A percentile compares a stretch with the other conserved stretches of the same genome.
These are phyloP conservation scores for Eudemis profundana DNA, from an alignment of 2,888 invertebrate species.

Conservation along the genomic window DNA sequence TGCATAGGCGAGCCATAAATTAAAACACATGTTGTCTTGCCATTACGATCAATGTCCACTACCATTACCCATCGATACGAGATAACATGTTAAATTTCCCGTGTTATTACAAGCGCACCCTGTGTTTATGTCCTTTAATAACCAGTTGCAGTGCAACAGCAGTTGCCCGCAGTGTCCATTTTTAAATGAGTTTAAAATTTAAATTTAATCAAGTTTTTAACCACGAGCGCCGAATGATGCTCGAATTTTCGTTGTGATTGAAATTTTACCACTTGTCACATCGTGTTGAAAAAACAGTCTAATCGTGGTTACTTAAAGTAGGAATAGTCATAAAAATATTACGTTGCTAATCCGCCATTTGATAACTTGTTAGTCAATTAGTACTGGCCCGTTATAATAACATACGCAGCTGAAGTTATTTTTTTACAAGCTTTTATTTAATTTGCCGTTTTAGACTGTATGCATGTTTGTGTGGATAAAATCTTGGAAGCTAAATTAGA, in stretches of 20 bases:
- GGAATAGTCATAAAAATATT: too few species aligned
- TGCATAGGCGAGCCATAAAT: not conserved
- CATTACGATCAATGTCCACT: slow-evolving; percentile 23
- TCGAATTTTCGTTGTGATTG: not conserved
- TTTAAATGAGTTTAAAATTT: slow-evolving; percentile 18
- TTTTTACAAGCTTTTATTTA: too few species aligned
- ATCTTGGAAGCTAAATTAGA: too few species aligned
- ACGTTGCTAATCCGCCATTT: too few species aligned
- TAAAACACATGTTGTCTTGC: not conserved
- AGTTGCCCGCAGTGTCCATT: slow-evolving; percentile 10
- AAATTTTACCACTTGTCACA: not conserved
- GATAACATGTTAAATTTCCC: slow-evolving; percentile 32
- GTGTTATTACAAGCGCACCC: slow-evolving; percentile 32
- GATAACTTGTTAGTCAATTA: too few species aligned
- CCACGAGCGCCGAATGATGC: too few species aligned
- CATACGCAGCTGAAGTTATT: too few species aligned
- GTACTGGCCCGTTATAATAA: too few species aligned
- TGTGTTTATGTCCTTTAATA: slow-evolving; percentile 33
- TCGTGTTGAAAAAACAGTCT: not conserved
- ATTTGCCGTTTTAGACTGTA: too few species aligned
- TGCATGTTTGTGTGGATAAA: too few species aligned
- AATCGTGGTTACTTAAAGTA: too few species aligned
- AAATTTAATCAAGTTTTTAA: not conserved
- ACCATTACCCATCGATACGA: slow-evolving; percentile 27
- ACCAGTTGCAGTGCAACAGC: slow-evolving; percentile 26